Conservation (phyloP, 2,888 invertebrate genomes). For the Chymomyza amoena region DNA sequence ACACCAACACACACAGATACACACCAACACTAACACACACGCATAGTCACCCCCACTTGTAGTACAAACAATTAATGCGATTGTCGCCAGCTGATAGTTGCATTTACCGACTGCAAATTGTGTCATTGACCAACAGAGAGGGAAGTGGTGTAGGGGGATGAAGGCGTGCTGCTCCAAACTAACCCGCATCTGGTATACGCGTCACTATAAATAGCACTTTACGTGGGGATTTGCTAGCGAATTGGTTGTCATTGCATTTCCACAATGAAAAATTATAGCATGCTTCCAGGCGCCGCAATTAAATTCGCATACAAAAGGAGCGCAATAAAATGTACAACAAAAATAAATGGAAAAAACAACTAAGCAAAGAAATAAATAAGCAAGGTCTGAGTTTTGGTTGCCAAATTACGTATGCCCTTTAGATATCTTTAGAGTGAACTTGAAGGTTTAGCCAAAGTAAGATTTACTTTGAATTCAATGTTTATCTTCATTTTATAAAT, state of each 20-base stretch:
- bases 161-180: too few relatives aligned
- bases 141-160: not conserved
- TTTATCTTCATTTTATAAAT: too few relatives aligned
- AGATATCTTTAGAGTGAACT: too few relatives aligned
- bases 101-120: constrained; percentile 8
- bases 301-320: constrained; percentile 20
- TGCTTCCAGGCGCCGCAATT: constrained; percentile 49
- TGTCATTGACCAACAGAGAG: not conserved
- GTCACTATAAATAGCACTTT: constrained; percentile 37
- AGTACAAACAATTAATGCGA: constrained; percentile 30
- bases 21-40: not conserved
- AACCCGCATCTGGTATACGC: not conserved
- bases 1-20: not conserved
- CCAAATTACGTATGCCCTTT: too few relatives aligned
- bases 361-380: not conserved
- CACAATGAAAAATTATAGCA: constrained; percentile 42
- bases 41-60: not conserved
- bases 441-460: too few relatives aligned
- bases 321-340: constrained; percentile 40
- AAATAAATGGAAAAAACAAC: constrained; percentile 22
- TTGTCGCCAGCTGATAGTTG: constrained; percentile 28
- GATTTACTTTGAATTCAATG: too few relatives aligned
- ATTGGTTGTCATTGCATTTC: constrained; percentile 16
- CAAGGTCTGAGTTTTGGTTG: too few relatives aligned
- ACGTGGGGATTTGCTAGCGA: constrained; percentile 28